Evolutionary conservation across 2,888 invertebrate species (phyloP).

Genomic region (Sepioteuthis lessoniana): DNA sequence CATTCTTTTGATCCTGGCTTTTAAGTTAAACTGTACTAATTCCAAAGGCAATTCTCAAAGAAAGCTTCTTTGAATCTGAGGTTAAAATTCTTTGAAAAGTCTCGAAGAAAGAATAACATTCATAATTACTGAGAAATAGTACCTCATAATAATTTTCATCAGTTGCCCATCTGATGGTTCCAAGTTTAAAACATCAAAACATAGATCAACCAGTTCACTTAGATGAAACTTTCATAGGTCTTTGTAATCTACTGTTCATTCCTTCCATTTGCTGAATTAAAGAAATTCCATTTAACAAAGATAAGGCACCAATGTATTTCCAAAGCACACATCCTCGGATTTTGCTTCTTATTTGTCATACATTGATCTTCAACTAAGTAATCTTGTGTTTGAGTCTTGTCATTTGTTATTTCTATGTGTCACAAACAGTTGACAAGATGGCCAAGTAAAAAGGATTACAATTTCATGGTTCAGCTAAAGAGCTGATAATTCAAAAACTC

Average conservation of each 20-base stretch:
- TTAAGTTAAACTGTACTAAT: constrained; percentile 1
- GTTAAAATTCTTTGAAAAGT: background rate
- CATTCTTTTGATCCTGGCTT: background rate
- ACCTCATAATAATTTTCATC: background rate
- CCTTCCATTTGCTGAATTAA: background rate
- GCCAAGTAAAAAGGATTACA: background rate
- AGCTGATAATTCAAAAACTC: background rate
- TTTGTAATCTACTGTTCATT: background rate
- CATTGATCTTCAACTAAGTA: background rate
- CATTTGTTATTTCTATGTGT: no score
- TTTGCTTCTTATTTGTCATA: background rate
- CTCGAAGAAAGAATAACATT: background rate
- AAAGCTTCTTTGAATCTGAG: background rate
- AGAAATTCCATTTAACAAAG: background rate
- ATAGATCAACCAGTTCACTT: background rate
- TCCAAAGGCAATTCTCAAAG: constrained; percentile 20
- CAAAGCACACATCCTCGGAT: background rate
- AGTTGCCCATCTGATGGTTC: background rate
- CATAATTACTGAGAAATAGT: background rate
- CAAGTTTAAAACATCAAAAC: background rate
- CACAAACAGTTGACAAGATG: background rate
- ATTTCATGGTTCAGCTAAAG: background rate
- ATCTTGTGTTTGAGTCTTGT: background rate
- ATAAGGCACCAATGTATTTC: background rate
- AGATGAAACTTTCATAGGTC: background rate